Percentiles rank a stretch among this genome's conserved stretches.
Evolutionary conservation across 1,140 invertebrate genomes (phyloP).

Genomic region (Lordiphosa stackelbergi): DNA sequence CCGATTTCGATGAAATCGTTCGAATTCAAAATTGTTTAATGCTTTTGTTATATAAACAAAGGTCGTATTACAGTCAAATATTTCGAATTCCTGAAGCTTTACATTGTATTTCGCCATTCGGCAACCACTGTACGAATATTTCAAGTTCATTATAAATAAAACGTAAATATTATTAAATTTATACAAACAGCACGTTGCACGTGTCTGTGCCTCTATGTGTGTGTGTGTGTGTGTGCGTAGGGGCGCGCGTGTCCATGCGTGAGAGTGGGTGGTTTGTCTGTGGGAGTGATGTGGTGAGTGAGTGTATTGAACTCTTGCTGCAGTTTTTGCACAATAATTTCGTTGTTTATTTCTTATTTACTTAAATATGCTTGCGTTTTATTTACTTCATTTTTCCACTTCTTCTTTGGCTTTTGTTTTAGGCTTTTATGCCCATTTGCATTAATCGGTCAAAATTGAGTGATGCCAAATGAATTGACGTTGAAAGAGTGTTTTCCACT

Average conservation of each 20-base stretch:
- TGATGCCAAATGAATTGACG: background rate
- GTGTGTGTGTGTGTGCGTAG: constrained; percentile 27
- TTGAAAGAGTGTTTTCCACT: no score
- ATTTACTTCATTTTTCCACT: constrained; percentile 1
- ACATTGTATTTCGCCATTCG: background rate
- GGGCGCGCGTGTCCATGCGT: constrained; percentile 19
- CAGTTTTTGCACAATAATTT: constrained; percentile 65
- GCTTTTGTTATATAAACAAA: no score
- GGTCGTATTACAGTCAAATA: background rate
- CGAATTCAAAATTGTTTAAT: no score
- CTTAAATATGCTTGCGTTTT: constrained; percentile 29
- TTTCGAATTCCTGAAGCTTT: background rate
- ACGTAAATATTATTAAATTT: constrained; percentile 74
- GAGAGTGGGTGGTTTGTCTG: constrained; percentile 23
- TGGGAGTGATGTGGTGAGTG: constrained; percentile 11
- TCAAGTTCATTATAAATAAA: constrained; percentile 74
- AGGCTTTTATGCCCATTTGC: constrained; percentile 49
- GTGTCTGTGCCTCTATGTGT: constrained; percentile 22
- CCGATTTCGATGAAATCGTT: no score
- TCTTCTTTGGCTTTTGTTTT: constrained; percentile 17
- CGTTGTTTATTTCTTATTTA: constrained; percentile 18
- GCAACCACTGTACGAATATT: constrained; percentile 45
- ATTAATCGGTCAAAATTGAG: constrained; percentile 5
- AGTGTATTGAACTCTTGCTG: constrained; percentile 73
- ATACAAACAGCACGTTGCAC: constrained; percentile 54